Evolutionary conservation across 2,113 vertebrate genomes (phyloP).

Genomic region (Charina bottae): DNA sequence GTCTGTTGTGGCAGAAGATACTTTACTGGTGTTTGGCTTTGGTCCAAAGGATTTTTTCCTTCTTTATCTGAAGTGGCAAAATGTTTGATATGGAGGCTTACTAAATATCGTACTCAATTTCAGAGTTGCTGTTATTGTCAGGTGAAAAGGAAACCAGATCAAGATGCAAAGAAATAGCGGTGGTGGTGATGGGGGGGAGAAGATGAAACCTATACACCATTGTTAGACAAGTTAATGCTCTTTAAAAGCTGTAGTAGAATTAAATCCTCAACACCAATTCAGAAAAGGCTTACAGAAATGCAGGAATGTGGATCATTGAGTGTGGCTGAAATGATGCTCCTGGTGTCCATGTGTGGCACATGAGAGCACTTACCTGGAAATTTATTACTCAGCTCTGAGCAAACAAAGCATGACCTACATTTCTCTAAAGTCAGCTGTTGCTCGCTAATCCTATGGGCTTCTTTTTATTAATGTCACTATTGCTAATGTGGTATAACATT

Average conservation of each 20-base stretch:
- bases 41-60: slow-evolving; percentile 53
- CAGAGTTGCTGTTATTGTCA: slow-evolving; percentile 62
- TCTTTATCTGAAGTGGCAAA: slow-evolving; percentile 60
- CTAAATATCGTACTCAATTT: slow-evolving; percentile 65
- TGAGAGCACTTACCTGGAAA: slow-evolving; percentile 83
- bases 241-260: slow-evolving; percentile 75
- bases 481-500: slow-evolving; percentile 82
- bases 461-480: slow-evolving; percentile 84
- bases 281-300: slow-evolving; percentile 75
- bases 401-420: slow-evolving; percentile 86
- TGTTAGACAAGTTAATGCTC: slow-evolving; percentile 79
- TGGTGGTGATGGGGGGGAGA: slow-evolving; percentile 37
- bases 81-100: slow-evolving; percentile 63
- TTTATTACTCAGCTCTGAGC: slow-evolving; percentile 80
- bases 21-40: slow-evolving; percentile 62
- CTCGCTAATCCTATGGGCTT: slow-evolving; percentile 80
- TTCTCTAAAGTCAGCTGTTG: slow-evolving; percentile 83
- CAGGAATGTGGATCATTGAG: slow-evolving; percentile 78
- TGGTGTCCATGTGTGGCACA: slow-evolving; percentile 78
- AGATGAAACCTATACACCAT: slow-evolving; percentile 69
- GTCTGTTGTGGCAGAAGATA: slow-evolving; percentile 59
- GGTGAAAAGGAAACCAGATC: slow-evolving; percentile 68
- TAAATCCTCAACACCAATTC: slow-evolving; percentile 82
- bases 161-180: slow-evolving; percentile 71
- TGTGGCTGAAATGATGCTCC: slow-evolving; percentile 74